A percentile compares a stretch with the other conserved stretches of the same genome.
Conservation (phyloP, 2,113 vertebrate species). For the Zapornia atra region DNA sequence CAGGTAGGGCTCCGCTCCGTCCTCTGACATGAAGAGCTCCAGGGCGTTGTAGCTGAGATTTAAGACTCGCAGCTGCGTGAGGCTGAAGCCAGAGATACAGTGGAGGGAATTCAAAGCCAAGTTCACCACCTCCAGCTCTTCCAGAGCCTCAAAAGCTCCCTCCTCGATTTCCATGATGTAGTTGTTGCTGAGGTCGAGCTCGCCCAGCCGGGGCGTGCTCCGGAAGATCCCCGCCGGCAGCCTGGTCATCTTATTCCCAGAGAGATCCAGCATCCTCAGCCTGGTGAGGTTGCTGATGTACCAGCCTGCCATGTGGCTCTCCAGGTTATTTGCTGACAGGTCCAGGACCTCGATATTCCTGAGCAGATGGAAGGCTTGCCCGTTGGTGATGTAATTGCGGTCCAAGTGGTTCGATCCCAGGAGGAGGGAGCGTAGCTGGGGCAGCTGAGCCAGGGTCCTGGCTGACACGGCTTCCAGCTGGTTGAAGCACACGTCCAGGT, state of each 20-base stretch:
- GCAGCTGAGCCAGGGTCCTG: constrained; percentile 68
- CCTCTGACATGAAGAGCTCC: constrained; percentile 69
- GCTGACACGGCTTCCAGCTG: constrained; percentile 77
- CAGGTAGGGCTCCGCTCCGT: constrained; percentile 52
- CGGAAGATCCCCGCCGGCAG: constrained; percentile 72
- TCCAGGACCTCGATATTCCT: constrained; percentile 71
- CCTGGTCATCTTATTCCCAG: constrained; percentile 69
- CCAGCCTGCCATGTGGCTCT: constrained; percentile 67
- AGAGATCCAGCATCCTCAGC: constrained; percentile 76
- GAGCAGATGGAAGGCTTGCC: constrained; percentile 70
- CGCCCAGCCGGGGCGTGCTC: constrained; percentile 48
- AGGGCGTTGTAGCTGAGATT: constrained; percentile 81
- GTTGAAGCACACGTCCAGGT: constrained; percentile 78
- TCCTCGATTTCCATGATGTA: constrained; percentile 76
- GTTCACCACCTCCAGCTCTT: constrained; percentile 70
- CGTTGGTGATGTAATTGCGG: constrained; percentile 68
- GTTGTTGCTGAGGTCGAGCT: constrained; percentile 76
- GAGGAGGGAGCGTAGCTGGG: constrained; percentile 70
- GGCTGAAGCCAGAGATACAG: constrained; percentile 78
- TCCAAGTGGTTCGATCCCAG: constrained; percentile 76
- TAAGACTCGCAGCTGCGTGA: constrained; percentile 74
- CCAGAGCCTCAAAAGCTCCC: constrained; percentile 76
- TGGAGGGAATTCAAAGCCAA: constrained; percentile 79
- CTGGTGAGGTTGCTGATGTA: constrained; percentile 75
- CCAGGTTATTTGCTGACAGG: constrained; percentile 78